Evolutionary conservation across 2,113 vertebrate species (phyloP), one percentile per base, ranked within the genome.

Genomic region (Calyptomena viridis): DNA sequence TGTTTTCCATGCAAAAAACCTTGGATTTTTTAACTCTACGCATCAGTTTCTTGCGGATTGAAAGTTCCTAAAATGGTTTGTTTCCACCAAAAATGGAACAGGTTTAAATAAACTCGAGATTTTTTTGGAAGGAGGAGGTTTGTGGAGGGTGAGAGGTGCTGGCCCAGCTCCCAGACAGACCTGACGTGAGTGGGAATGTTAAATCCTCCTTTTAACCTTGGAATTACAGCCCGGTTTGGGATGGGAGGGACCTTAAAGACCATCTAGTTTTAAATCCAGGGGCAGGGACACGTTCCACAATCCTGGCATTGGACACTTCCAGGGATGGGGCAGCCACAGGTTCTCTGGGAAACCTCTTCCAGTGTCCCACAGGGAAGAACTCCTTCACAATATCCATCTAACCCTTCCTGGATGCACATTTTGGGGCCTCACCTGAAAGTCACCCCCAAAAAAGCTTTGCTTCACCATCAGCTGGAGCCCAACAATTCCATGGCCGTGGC

Each of bases 381-480:
- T 62, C 17, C 60, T 19, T 62, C 25, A 24, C 24, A 39, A 16
- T 28, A 28, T 62, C 35, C 24, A 39, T 20, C 25, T 28, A 28
- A 33, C 23, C 23, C 13, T 58, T 66, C 20, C 28, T 58, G 17
- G 31, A 82, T 63, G 55, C 23, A 14, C 14, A 37, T 89, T 64
- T n/a, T 28, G 4, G 25, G 42, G 20, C 8, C 6, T n/a, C 4
- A 6, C 10, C 10, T 63, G 35, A 24, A 78, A 52, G 14, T 60
- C 27, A 6, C 12, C n/a, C 18, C 19, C 59, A 9, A 23, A 21
- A 68, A 68, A 25, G 3, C 59, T 20, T n/a, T 4, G 3, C 4
- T 16, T 52, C 0, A 0, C 64, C 5, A 1, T 30, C 24, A 40
- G 1, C 18, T 49, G 37, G 27, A 83, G 9, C 40, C 40, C 58